A percentile compares a stretch with the other conserved stretches of the same genome.
phyloP scores from a whole-genome alignment of 2,797 vertebrate genomes.

The Epinephelus coioides region DNA sequence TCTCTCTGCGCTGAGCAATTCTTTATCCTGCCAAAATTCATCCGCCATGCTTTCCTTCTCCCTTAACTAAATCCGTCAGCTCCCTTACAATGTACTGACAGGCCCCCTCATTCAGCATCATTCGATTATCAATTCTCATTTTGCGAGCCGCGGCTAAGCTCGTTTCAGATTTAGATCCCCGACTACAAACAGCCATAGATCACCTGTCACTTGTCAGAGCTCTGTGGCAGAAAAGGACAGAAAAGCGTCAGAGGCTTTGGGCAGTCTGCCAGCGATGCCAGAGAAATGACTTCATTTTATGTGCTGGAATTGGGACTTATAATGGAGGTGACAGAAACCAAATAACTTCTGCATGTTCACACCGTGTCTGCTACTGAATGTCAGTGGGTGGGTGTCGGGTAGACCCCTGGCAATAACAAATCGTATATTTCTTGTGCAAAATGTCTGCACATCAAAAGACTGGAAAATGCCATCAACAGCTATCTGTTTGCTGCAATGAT shows the following conservation, averaged over 20 bases:
- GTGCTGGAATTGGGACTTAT: slow-evolving; percentile 60
- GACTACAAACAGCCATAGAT: slow-evolving; percentile 78
- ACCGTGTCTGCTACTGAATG: slow-evolving; percentile 41
- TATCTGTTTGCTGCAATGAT: slow-evolving; percentile 14
- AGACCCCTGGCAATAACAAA: slow-evolving; percentile 36
- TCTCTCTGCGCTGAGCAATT: slow-evolving; percentile 70
- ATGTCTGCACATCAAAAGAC: slow-evolving; percentile 17
- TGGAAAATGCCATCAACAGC: slow-evolving; percentile 27
- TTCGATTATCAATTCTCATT: slow-evolving; percentile 86
- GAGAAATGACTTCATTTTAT: slow-evolving; percentile 72
- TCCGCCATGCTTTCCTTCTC: slow-evolving; percentile 79
- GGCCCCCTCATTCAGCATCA: slow-evolving; percentile 82
- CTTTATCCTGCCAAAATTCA: slow-evolving; percentile 83
- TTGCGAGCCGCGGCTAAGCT: slow-evolving; percentile 71
- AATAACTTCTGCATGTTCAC: slow-evolving; percentile 60
- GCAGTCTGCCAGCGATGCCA: slow-evolving; percentile 57
- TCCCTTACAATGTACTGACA: slow-evolving; percentile 80
- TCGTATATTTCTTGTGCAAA: slow-evolving; percentile 28
- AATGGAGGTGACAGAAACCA: slow-evolving; percentile 63
- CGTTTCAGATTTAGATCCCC: slow-evolving; percentile 79
- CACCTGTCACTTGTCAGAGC: slow-evolving; percentile 81
- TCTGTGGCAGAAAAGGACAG: slow-evolving; percentile 72
- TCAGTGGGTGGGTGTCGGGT: slow-evolving; percentile 32
- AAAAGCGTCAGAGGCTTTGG: slow-evolving; percentile 64
- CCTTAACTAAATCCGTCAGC: slow-evolving; percentile 81